phyloP scores from a whole-genome alignment of 2,888 invertebrate genomes.

The Sussaba pulchella region DNA sequence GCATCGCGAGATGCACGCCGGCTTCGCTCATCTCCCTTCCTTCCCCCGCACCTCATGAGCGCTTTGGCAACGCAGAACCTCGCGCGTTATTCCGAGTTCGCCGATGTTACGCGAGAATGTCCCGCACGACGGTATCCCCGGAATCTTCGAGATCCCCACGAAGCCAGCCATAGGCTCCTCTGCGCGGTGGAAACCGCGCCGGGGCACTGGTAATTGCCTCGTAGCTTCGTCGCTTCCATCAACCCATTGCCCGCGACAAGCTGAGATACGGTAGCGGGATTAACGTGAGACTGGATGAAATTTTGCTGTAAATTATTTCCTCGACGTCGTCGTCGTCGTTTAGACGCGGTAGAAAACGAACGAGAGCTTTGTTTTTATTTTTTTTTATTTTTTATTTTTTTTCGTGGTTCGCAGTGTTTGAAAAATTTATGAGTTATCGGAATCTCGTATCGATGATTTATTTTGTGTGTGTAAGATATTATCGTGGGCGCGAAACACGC shows the following conservation, averaged over 20 bases:
- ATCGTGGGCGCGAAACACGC: conserved; percentile 65
- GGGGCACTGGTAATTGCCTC: not conserved
- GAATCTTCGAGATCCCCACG: conserved; percentile 29
- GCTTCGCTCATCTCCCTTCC: no score
- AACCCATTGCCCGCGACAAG: conserved; percentile 16
- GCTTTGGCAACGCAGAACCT: no score
- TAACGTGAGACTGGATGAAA: not conserved
- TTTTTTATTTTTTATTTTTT: not conserved
- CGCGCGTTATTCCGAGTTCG: no score
- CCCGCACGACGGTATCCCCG: conserved; percentile 20
- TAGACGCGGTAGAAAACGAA: no score
- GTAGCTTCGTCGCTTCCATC: conserved; percentile 13
- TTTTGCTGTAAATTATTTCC: conserved; percentile 3
- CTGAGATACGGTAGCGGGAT: not conserved
- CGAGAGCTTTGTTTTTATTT: not conserved
- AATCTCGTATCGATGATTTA: not conserved
- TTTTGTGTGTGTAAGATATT: not conserved
- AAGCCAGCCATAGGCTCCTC: not conserved
- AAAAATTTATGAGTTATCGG: not conserved
- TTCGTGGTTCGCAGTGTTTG: not conserved
- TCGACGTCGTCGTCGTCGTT: not conserved
- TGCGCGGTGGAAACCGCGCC: not conserved
- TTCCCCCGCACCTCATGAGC: no score
- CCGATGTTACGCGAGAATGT: conserved; percentile 11
- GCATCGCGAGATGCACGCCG: no score